These are phyloP conservation scores for Piliocolobus tephrosceles DNA, from an alignment of 2,113 vertebrate genomes.

Conservation along the genomic window DNA sequence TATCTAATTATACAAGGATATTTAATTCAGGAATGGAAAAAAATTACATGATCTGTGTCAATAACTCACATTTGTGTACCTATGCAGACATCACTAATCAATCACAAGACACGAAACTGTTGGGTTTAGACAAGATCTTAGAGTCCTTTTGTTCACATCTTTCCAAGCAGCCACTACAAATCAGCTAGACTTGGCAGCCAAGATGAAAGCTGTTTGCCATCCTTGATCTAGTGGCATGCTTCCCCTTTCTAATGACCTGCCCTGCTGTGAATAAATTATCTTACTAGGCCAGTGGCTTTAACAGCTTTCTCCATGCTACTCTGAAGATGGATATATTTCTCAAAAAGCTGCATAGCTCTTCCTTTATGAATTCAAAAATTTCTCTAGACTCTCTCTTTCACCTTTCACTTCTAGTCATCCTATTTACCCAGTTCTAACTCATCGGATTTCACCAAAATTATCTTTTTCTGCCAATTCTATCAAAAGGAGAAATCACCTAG, in stretches of 20 bases:
- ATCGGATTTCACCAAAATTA: neutral
- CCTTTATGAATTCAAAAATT: neutral
- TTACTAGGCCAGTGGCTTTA: neutral
- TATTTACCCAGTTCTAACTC: neutral
- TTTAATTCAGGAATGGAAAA: constrained; percentile 27
- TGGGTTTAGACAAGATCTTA: constrained; percentile 44
- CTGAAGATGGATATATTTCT: neutral
- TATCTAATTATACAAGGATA: neutral
- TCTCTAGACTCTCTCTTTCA: neutral
- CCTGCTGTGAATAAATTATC: constrained; percentile 49
- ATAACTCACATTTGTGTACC: constrained; percentile 39
- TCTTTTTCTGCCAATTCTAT: neutral
- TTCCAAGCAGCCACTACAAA: constrained; percentile 50
- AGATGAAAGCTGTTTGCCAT: constrained; percentile 46
- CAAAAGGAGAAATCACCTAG: neutral
- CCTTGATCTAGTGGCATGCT: constrained; percentile 26
- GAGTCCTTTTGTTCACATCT: neutral
- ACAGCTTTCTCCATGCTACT: neutral
- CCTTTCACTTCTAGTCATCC: neutral
- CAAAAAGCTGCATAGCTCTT: neutral
- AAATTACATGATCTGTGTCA: constrained; percentile 32
- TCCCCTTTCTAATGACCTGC: constrained; percentile 55
- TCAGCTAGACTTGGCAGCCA: constrained; percentile 35
- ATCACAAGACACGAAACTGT: constrained; percentile 31
- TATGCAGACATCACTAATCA: constrained; percentile 46